Base-by-base conservation (phyloP, 35 echinoderm and acorn worm genomes). In the Ophioderma brevispina region DNA sequence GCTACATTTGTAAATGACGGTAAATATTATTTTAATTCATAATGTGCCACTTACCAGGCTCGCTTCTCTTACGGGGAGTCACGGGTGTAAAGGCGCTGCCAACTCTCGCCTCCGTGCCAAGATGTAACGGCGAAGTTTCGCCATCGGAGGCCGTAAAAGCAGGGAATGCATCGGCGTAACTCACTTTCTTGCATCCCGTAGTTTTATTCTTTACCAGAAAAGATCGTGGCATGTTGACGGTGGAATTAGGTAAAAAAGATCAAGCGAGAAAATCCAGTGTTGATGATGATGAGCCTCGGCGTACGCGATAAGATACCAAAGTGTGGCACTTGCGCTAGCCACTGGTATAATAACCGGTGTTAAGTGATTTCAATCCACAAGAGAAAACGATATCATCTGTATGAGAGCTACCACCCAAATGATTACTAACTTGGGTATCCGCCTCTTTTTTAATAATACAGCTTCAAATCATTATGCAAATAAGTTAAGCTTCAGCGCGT, bases 21-120 rank as follows among this genome's bases (percentile, higher is more conserved):
- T 70, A 70, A 15, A 13, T 25, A 25, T 25, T 13, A 8, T 15
- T 25, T 13, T 25, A 70, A 25, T 13, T 70, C 10, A 70, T 6
- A 70, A 13, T 3, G 10, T n/a, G n/a, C 15, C n/a, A 25, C 59
- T 70, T 70, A 70, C 59, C 59, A 3, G 59, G n/a, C 41, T 46
- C 41, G 15, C 82, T 82, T 79, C 84, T 91, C 19, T 91, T 91
- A 70, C 82, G 39, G 0, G 90, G 90, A 33, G 90, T 91, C 15
- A 91, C 90, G 10, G 90, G 90, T 10, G 90, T 91, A 31, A 91
- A 91, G 2, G 90, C 90, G 64, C 90, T 91, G 18, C 59, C 90
- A 40, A 85, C 84, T 33, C 90, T 85, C 0, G 90, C 59, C 15
- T 91, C 90, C 3, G 82, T 76, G 40, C 75, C 82, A 52, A 86